Evolutionary conservation across 2,113 vertebrate species (phyloP), one percentile per base, ranked within the genome.

Genomic region (Hippopotamus amphibius): DNA sequence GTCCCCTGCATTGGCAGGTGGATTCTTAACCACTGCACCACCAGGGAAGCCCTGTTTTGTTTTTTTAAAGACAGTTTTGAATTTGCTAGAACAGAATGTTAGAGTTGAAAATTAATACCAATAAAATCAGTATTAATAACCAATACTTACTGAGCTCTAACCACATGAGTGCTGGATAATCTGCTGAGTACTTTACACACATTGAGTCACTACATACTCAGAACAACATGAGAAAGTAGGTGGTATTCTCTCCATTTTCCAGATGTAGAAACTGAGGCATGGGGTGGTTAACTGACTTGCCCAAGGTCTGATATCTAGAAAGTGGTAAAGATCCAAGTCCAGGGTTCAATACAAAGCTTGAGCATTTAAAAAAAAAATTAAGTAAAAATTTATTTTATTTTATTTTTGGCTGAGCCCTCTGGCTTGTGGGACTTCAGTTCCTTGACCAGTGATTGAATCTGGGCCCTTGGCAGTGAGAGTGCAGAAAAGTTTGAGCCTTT

Each of bases 71-170:
- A 87, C 14, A 37, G 65, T 55, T 57, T 68, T 93, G 53, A 88
- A 88, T 28, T 26, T 93, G 6, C 30, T 87, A 74, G 55, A 77
- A 55, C 48, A 8, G 5, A 65, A 63, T 76, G 72, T 92, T 79
- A 61, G 26, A 11, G 13, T 33, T 97, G 21, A 43, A 86, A 96
- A 74, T 87, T 66, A 95, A 82, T 83, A 68, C 28, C 9, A 74
- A 33, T 84, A 84, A 50, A 61, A 59, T 61, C 22, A 84, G 6
- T 21, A 87, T 72, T 72, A 50, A 72, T 90, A 88, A 76, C 37
- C n/a, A 91, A 16, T 14, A 46, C 65, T 90, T 77, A 48, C 0
- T 50, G 43, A 84, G 19, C 19, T 72, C 26, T 90, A 76, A 68
- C 16, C 65, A 79, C 13, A 24, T 6, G 9, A 74, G 13, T 30